Percentiles rank a stretch among this genome's conserved stretches.
Evolutionary conservation across 1,140 invertebrate species (phyloP).

Genomic region (Grapholita molesta): DNA sequence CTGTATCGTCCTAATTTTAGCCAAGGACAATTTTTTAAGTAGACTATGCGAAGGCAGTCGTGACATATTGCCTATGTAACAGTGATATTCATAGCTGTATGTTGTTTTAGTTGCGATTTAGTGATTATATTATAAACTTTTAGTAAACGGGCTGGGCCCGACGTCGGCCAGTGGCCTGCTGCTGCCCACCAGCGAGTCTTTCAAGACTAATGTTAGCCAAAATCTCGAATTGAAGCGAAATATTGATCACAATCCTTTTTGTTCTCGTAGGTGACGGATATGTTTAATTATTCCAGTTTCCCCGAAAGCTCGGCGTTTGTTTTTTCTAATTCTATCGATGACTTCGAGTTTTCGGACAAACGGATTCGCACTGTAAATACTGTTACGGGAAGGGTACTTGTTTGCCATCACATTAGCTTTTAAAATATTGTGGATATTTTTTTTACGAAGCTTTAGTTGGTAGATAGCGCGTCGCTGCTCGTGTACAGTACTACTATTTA

Average conservation of each 20-base stretch:
- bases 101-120: conserved; percentile 3
- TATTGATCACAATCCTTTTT: neutral
- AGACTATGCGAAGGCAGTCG: neutral
- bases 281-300: neutral
- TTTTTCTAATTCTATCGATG: neutral
- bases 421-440: conserved; percentile 26
- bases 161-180: neutral
- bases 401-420: conserved; percentile 27
- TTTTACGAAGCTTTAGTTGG: conserved; percentile 21
- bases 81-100: conserved; percentile 10
- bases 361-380: conserved; percentile 23
- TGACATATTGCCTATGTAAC: neutral
- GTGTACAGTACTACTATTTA: neutral
- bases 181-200: neutral
- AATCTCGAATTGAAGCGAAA: conserved; percentile 4
- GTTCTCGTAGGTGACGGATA: neutral
- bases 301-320: neutral
- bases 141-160: neutral
- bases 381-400: conserved; percentile 16
- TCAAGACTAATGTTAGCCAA: neutral
- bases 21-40: neutral
- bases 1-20: no score
- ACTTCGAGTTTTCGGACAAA: neutral
- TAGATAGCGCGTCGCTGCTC: conserved; percentile 5
- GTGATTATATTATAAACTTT: neutral